Evolutionary conservation across 2,888 invertebrate species (phyloP).

Genomic region (Muscina levida): DNA sequence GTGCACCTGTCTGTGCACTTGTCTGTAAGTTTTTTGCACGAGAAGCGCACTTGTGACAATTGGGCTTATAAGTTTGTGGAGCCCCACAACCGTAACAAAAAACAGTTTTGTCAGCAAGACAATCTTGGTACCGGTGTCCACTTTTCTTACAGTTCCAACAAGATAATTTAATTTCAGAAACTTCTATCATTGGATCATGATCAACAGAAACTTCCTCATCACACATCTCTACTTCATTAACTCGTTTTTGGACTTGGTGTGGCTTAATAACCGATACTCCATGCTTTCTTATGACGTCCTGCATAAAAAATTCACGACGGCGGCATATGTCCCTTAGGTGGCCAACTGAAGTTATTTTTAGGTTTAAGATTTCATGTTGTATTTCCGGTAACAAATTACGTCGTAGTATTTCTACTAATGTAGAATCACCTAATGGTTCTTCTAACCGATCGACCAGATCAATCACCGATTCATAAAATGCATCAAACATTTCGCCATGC

Average conservation of each 20-base stretch:
- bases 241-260: not conserved
- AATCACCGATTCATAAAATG: conserved; percentile 22
- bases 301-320: conserved; percentile 22
- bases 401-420: not conserved
- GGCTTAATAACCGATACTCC: not conserved
- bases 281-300: conserved; percentile 5
- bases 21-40: not conserved
- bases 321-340: conserved; percentile 31
- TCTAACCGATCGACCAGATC: conserved; percentile 23
- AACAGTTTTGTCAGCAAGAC: not conserved
- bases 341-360: conserved; percentile 1
- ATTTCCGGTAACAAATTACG: conserved; percentile 12
- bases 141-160: conserved; percentile 4
- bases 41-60: not conserved
- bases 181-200: not conserved
- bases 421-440: not conserved
- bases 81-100: conserved; percentile 29
- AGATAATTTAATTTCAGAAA: not conserved
- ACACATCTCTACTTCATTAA: not conserved
- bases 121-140: conserved; percentile 8
- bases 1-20: not conserved
- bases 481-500: conserved; percentile 41
- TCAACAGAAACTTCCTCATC: not conserved
- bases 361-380: too few species aligned
- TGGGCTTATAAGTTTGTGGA: conserved; percentile 1